A percentile compares a stretch with the other conserved stretches of the same genome.
These are phyloP conservation scores for Nibea albiflora DNA, from an alignment of 2,113 vertebrate species.

Conservation along the genomic window DNA sequence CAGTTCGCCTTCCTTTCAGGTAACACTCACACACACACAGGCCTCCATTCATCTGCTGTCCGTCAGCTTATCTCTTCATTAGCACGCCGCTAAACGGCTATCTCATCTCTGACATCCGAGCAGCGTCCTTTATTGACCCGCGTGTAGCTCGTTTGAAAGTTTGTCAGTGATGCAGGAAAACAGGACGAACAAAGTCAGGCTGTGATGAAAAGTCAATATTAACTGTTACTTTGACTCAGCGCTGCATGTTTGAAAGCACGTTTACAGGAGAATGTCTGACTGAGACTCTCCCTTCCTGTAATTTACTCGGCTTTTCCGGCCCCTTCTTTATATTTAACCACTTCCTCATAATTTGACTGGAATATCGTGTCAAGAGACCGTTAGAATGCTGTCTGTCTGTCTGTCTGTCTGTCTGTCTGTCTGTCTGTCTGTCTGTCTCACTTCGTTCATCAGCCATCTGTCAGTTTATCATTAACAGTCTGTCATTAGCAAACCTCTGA, in stretches of 20 bases:
- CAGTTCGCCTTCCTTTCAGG: slow-evolving; percentile 96
- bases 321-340: not conserved
- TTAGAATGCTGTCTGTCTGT: no score
- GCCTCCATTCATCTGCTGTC: not conserved
- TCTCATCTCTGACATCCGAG: no score
- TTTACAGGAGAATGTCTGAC: not conserved
- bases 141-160: no score
- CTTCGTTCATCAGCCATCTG: no score
- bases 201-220: slow-evolving; percentile 2
- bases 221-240: not conserved
- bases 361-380: not conserved
- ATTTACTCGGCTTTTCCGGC: not conserved
- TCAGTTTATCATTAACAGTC: not conserved
- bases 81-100: no score
- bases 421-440: not conserved
- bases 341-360: not conserved
- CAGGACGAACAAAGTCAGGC: slow-evolving; percentile 28
- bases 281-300: not conserved
- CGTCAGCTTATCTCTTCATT: slow-evolving; percentile 1
- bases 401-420: not conserved
- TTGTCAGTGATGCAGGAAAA: not conserved
- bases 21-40: slow-evolving; percentile 71
- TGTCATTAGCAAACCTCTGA: not conserved
- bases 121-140: no score
- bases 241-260: not conserved